Evolutionary conservation across 1,140 invertebrate genomes (phyloP).

Genomic region (Pomacea maculata): DNA sequence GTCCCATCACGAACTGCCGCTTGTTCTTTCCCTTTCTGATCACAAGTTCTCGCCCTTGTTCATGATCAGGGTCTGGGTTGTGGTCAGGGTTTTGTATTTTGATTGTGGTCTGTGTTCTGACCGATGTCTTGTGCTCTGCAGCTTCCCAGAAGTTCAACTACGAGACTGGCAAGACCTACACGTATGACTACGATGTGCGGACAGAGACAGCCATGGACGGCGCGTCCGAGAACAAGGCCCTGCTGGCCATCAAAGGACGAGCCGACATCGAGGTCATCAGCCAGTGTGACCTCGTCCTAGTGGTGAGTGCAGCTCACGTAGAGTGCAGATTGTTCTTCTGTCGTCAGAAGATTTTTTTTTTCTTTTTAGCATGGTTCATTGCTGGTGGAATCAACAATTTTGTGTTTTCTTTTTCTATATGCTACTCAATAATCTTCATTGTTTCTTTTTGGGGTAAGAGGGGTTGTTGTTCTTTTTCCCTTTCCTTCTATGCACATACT

Average conservation of each 20-base stretch:
- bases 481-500: too few species aligned
- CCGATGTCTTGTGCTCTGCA: conserved; percentile 17
- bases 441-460: too few species aligned
- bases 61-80: not conserved
- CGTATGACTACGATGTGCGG: conserved; percentile 72
- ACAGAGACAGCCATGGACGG: conserved; percentile 71
- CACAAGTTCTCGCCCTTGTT: not conserved
- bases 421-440: too few species aligned
- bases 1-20: too few species aligned
- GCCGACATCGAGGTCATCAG: conserved; percentile 72
- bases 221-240: conserved; percentile 68
- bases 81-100: not conserved
- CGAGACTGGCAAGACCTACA: conserved; percentile 72
- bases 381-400: too few species aligned
- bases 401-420: too few species aligned
- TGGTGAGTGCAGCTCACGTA: conserved; percentile 46
- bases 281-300: conserved; percentile 72
- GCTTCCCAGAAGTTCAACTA: conserved; percentile 68
- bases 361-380: too few species aligned
- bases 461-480: too few species aligned
- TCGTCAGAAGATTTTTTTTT: too few species aligned
- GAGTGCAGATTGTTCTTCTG: too few species aligned
- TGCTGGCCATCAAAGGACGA: conserved; percentile 68
- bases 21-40: not conserved
- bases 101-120: not conserved